Percentiles rank a stretch among this genome's conserved stretches.
Evolutionary conservation across 2,113 vertebrate species (phyloP).

Genomic region (Scolopax mira): DNA sequence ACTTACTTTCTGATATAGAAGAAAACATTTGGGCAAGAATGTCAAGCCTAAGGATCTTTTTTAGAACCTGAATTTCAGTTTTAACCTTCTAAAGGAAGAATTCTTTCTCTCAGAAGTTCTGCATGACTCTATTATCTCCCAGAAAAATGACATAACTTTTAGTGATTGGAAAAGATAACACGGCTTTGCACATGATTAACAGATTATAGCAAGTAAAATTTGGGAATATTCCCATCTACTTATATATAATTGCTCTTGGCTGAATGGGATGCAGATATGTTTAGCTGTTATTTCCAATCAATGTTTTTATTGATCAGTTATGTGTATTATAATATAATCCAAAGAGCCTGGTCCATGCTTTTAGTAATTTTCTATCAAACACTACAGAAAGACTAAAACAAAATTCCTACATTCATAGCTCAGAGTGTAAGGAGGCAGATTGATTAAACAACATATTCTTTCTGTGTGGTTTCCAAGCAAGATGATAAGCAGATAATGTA

Average conservation of each 20-base stretch:
- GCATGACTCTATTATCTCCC: not conserved
- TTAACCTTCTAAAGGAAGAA: not conserved
- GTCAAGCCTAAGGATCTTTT: not conserved
- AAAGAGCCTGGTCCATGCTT: not conserved
- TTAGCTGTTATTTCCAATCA: not conserved
- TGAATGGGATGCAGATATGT: not conserved
- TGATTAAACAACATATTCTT: not conserved
- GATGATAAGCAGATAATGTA: not conserved
- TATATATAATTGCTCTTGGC: not conserved
- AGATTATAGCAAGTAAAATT: not conserved
- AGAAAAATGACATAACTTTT: not conserved
- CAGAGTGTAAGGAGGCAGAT: not conserved
- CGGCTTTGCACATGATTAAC: not conserved
- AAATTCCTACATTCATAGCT: not conserved
- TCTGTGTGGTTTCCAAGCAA: not conserved
- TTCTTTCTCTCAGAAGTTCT: not conserved
- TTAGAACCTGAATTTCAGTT: not conserved
- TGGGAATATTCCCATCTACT: not conserved
- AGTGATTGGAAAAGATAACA: not conserved
- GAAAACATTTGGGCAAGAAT: not conserved
- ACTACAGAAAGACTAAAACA: not conserved
- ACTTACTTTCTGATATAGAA: not conserved
- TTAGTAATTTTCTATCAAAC: not conserved
- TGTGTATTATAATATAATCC: not conserved
- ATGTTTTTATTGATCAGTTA: not conserved